Conservation (phyloP, 2,113 vertebrate species). For the Silurus meridionalis region DNA sequence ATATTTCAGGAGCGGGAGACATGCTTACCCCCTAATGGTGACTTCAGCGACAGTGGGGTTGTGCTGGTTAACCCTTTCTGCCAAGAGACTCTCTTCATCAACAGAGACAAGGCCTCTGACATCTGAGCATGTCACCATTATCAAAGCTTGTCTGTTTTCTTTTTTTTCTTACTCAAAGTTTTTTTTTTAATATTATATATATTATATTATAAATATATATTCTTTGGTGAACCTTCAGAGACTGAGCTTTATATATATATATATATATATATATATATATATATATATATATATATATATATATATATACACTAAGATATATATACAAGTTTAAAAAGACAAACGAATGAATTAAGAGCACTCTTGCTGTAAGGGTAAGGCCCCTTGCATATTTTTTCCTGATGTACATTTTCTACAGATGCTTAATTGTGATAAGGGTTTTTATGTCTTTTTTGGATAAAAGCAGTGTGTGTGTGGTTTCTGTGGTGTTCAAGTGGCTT, state of each 20-base stretch:
- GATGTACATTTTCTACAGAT: slow-evolving; percentile 81
- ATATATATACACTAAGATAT: slow-evolving; percentile 58
- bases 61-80: slow-evolving; percentile 99
- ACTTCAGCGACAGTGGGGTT: slow-evolving; percentile 90
- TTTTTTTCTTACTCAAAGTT: slow-evolving; percentile 65
- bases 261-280: slow-evolving; percentile 47
- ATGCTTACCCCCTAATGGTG: slow-evolving; percentile 90
- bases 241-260: slow-evolving; percentile 83
- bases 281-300: slow-evolving; percentile 55
- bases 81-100: slow-evolving; percentile 93
- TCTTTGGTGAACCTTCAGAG: slow-evolving; percentile 88
- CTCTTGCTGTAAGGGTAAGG: slow-evolving; percentile 72
- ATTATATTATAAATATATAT: slow-evolving; percentile 57
- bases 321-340: slow-evolving; percentile 59
- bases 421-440: slow-evolving; percentile 77
- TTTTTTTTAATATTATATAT: neutral
- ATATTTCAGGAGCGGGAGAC: slow-evolving; percentile 86
- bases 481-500: slow-evolving; percentile 66
- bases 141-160: slow-evolving; percentile 62
- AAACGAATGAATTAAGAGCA: slow-evolving; percentile 59
- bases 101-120: slow-evolving; percentile 87
- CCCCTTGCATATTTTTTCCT: slow-evolving; percentile 75
- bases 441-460: slow-evolving; percentile 79
- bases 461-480: slow-evolving; percentile 66
- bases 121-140: slow-evolving; percentile 71